Base-by-base conservation (phyloP, 2,113 vertebrate genomes). In the Henicopernis longicauda region DNA sequence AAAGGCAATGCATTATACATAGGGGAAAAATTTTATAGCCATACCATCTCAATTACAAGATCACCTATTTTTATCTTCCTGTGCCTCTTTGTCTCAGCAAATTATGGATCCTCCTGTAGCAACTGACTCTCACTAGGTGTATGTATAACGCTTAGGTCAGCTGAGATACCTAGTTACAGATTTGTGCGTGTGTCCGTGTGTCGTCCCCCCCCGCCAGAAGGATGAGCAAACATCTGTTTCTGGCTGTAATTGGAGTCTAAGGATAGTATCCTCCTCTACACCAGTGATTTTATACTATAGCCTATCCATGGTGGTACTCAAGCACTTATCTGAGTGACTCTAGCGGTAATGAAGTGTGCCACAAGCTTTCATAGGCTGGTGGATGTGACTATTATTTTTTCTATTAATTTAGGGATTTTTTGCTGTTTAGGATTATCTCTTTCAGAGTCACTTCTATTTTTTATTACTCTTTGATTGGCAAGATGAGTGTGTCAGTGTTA, bases 401-500 rank as follows among this genome's bases (percentile, higher is more conserved):
- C 92, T 40, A 92, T 91, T 93, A 85, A 86, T 90, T 93, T 78
- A 42, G 47, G 59, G 92, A 72, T 92, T 95, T 88, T 26, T 89
- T 90, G 23, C 72, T 94, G 38, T 86, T 94, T 88, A 80, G 22
- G 45, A 73, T 72, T 61, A 81, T 89, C 42, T 92, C 38, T 77
- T 94, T 90, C 49, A 73, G 62, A 93, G 54, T 32, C 23, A 66
- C 15, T 93, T 89, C 54, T 94, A 13, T 54, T 89, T 88, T 93
- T 93, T 76, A 88, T 91, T 90, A 77, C 74, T 91, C 54, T 94
- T 84, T 96, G 96, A 93, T 65, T 95, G 94, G 87, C 91, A 94
- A 94, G 94, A 63, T 59, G 62, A 87, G 38, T 76, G 17, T 94
- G 83, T 95, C 86, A 73, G 26, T 88, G 71, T 96, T 95, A 95